These are phyloP conservation scores for Tinamus major DNA, from an alignment of 2,797 vertebrate species.

Conservation along the genomic window DNA sequence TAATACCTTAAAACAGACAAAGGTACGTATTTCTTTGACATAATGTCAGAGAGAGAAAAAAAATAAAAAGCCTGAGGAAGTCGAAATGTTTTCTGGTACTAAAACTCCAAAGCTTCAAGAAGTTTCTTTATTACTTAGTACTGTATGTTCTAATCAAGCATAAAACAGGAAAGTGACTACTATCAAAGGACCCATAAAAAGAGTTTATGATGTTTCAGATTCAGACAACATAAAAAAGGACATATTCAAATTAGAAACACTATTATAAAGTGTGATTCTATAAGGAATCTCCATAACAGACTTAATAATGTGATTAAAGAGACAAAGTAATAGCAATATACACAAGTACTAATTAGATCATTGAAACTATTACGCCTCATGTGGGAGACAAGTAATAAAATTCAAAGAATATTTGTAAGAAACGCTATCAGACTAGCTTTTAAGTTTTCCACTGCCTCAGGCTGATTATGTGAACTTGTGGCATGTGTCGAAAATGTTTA, in stretches of 20 bases:
- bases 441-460: constrained; percentile 80
- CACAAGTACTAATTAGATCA: constrained; percentile 86
- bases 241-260: constrained; percentile 86
- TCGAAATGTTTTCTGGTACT: constrained; percentile 56
- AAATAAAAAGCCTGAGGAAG: constrained; percentile 5
- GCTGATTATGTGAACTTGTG: constrained; percentile 80
- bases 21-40: constrained; percentile 7
- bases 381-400: constrained; percentile 85
- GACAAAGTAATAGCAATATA: constrained; percentile 86
- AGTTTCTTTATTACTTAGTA: constrained; percentile 82
- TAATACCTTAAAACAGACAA: background rate
- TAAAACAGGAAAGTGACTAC: constrained; percentile 82
- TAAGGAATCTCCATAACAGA: constrained; percentile 82
- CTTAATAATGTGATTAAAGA: constrained; percentile 88
- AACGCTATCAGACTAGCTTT: constrained; percentile 78
- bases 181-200: constrained; percentile 86
- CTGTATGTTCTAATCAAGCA: constrained; percentile 84
- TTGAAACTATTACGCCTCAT: constrained; percentile 84
- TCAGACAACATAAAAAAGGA: constrained; percentile 86
- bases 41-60: background rate
- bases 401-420: constrained; percentile 85
- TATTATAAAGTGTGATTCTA: constrained; percentile 84
- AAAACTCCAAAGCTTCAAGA: constrained; percentile 79
- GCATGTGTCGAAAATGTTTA: constrained; percentile 78
- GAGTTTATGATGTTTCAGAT: constrained; percentile 86